Base-by-base conservation (phyloP, 2,888 invertebrate genomes). In the Drosophila trichaetosa region DNA sequence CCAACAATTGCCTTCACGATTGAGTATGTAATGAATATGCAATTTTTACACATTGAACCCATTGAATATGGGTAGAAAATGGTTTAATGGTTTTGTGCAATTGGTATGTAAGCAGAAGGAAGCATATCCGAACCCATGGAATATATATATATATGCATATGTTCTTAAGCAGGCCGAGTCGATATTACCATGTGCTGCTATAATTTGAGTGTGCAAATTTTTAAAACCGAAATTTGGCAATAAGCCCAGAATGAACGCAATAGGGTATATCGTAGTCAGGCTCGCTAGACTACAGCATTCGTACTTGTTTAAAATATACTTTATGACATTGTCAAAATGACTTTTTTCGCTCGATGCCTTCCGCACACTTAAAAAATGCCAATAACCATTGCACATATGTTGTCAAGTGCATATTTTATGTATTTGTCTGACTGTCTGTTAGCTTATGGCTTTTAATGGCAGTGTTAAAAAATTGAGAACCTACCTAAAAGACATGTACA, bases 391-490 rank as follows among this genome's bases (percentile, higher is more conserved):
- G 46, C 66, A 53, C 51, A 46, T 18, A n/a, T 46, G 24, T 21
- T 67, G 66, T 53, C 52, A 38, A 66, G 31, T 53, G 53, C 36
- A 34, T 67, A 53, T 46, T 36, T 31, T 29, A 38, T 40, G 11
- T 51, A 48, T 24, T 16, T 53, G 66, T 66, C 34, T 29, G 51
- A 53, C 42, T 31, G 36, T 53, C 31, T 46, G 66, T 66, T 24
- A 24, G 13, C 46, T 38, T 29, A 65, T 31, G 29, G 29, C 3
- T n/a, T 66, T 53, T 53, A 36, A 66, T 66, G 66, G 24, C n/a
- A 52, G 29, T 65, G 29, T 53, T 36, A 6, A 7, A 36, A 52
- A 36, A 36, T 46, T 38, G 29, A 5, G 11, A 65, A 53, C 42
- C 52, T 34, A 52, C 34, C 52, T 31, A 6, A 51, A 34, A 7